Conservation (phyloP, 2,113 vertebrate species). For the Strix uralensis region DNA sequence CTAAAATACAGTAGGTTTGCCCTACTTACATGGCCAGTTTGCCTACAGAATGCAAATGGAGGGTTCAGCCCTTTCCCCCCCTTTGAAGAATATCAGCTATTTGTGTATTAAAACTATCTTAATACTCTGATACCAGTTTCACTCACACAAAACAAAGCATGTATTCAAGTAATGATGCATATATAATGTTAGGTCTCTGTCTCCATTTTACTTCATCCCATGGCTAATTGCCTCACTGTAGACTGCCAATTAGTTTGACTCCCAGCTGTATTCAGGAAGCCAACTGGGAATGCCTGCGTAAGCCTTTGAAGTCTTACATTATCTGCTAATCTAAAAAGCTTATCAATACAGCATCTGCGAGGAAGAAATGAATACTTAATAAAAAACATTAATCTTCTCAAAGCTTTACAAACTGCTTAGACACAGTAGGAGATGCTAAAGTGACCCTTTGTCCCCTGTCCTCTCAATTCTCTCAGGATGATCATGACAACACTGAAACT, state of each 20-base stretch:
- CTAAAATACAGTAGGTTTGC: background rate
- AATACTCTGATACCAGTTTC: background rate
- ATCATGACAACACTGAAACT: background rate
- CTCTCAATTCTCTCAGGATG: background rate
- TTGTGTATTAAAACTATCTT: background rate
- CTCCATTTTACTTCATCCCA: constrained; percentile 21
- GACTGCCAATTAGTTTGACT: constrained; percentile 34
- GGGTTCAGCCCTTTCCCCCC: background rate
- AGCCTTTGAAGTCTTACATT: constrained; percentile 50
- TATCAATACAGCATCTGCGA: background rate
- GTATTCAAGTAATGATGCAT: background rate
- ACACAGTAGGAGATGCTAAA: background rate
- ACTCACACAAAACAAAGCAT: background rate
- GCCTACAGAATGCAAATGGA: background rate
- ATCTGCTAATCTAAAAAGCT: constrained; percentile 44
- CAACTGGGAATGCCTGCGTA: background rate
- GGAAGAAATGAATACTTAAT: constrained; percentile 23
- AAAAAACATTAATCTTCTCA: background rate
- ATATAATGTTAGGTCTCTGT: background rate
- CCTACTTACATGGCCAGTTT: background rate
- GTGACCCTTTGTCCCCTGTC: background rate
- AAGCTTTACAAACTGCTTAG: background rate
- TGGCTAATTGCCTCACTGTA: constrained; percentile 19
- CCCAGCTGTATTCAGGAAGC: constrained; percentile 10
- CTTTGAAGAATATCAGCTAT: background rate